Conservation (phyloP, 2,113 vertebrate species). For the Spilogale gracilis region DNA sequence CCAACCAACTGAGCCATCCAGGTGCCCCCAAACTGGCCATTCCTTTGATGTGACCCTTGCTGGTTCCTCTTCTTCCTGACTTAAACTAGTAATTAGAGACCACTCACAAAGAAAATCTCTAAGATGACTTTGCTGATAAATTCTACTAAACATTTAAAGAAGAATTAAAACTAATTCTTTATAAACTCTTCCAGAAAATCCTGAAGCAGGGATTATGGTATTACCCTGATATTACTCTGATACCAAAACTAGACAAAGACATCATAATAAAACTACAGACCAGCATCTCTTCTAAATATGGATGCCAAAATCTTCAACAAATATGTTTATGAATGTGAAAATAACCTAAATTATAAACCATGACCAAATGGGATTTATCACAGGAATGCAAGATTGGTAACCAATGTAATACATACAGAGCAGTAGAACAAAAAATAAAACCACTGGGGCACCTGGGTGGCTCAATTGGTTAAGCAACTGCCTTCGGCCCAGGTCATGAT, state of each 20-base stretch:
- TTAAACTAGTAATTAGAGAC: background rate
- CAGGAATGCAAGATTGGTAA: too few relatives aligned
- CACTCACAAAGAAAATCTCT: background rate
- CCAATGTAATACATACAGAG: too few relatives aligned
- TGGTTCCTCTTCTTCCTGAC: background rate
- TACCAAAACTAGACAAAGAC: background rate
- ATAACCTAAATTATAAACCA: background rate
- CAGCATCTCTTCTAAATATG: background rate
- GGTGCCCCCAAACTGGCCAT: background rate
- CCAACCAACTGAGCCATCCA: too few relatives aligned
- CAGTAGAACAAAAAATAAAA: too few relatives aligned
- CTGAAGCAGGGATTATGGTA: background rate
- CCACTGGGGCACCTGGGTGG: too few relatives aligned
- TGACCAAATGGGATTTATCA: background rate
- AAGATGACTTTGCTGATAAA: background rate
- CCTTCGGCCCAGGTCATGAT: too few relatives aligned
- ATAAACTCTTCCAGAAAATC: background rate
- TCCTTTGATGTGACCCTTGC: background rate
- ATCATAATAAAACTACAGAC: background rate
- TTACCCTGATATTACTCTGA: background rate
- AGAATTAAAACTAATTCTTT: background rate
- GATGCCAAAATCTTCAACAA: background rate
- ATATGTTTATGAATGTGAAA: background rate
- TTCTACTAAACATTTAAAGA: background rate
- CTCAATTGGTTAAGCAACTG: too few relatives aligned